Conservation (phyloP, 2,113 vertebrate species). For the Hassar affinis region DNA sequence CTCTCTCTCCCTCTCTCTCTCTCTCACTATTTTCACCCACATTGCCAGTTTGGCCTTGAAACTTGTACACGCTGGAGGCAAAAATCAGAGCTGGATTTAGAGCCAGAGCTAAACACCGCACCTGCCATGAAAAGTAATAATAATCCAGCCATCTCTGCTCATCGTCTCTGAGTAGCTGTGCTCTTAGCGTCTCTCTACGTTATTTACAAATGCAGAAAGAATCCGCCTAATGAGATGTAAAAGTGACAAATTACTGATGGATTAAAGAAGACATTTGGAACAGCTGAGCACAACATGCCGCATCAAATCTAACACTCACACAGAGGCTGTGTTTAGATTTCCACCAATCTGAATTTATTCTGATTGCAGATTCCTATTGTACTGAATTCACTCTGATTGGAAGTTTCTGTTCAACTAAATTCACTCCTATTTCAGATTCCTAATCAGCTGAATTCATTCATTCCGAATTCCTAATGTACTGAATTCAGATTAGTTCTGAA, state of each 20-base stretch:
- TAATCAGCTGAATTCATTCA: not conserved
- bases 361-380: not conserved
- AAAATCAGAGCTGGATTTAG: not conserved
- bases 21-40: not conserved
- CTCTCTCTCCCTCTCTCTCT: not conserved
- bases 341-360: not conserved
- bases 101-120: not conserved
- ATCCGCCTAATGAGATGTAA: not conserved
- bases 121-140: not conserved
- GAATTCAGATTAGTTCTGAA: not conserved
- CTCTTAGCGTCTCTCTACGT: not conserved
- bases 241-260: constrained; percentile 26
- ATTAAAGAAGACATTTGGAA: constrained; percentile 32
- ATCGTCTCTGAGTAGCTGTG: not conserved
- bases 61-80: not conserved
- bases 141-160: not conserved
- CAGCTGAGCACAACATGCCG: constrained; percentile 8
- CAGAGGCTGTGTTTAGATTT: not conserved
- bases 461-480: not conserved
- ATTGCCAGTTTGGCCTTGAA: constrained; percentile 32
- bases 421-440: not conserved
- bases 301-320: not conserved
- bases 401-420: too few relatives aligned
- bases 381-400: too few relatives aligned
- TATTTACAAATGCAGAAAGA: not conserved